phyloP scores from a whole-genome alignment of 2,797 vertebrate genomes.

The Halcyon leucocephala region DNA sequence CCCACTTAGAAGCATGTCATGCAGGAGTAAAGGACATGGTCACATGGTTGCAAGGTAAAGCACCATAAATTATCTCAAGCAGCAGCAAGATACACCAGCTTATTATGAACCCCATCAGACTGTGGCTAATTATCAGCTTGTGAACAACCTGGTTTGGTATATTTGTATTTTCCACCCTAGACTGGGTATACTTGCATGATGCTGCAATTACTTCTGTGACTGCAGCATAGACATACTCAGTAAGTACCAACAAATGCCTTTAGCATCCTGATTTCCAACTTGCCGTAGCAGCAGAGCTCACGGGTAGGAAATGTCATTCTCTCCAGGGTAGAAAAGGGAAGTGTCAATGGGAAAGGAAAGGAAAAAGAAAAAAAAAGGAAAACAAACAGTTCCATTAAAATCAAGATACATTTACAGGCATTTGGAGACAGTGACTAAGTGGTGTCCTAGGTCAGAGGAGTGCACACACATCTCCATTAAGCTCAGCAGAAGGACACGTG shows the following conservation, averaged over 20 bases:
- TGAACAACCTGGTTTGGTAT: background rate
- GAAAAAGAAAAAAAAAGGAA: background rate
- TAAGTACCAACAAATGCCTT: slow-evolving; percentile 4
- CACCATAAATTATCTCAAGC: background rate
- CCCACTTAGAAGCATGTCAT: background rate
- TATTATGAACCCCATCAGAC: background rate
- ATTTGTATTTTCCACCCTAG: background rate
- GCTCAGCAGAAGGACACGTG: background rate
- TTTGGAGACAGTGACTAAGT: background rate
- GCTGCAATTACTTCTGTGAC: background rate
- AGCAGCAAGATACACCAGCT: background rate
- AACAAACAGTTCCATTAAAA: background rate
- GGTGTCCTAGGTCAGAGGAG: background rate
- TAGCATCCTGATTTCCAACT: background rate
- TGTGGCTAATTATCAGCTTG: background rate
- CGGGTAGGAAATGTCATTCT: background rate
- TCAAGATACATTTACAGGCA: background rate
- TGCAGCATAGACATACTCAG: background rate
- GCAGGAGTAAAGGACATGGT: background rate
- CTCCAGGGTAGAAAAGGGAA: background rate
- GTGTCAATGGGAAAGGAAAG: background rate
- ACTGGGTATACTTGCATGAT: background rate
- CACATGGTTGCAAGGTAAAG: background rate
- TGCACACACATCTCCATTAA: background rate
- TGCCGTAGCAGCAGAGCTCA: background rate